Evolutionary conservation across 1,140 invertebrate genomes (phyloP), one percentile per base, ranked within the genome.

Genomic region (Ceratina japonica): DNA sequence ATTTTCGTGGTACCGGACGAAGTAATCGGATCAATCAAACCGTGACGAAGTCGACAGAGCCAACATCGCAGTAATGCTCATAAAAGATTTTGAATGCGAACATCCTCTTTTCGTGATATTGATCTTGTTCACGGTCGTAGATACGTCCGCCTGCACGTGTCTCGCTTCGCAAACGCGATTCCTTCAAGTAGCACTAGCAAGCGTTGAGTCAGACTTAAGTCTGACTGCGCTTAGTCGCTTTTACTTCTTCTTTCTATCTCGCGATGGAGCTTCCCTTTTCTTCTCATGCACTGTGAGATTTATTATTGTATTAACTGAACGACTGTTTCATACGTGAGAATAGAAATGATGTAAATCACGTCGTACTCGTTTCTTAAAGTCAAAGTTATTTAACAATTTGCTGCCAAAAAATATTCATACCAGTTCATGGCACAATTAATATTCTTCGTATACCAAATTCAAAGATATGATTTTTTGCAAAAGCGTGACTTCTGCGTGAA

Each of bases 141-240:
- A 84, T 84, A 84, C 71, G 61, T 84, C 81, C 71, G 61, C 78
- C 65, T 77, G 74, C 82, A 81, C 75, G 84, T 84, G 84, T 85
- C 84, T 70, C 68, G 75, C 65, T 51, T 84, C 79, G 79, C 84
- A 84, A 84, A 78, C 75, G 72, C 63, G 27, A 27, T 12, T 7
- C 16, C 59, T n/a, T 27, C 31, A 51, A 76, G 56, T 72, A 37
- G 31, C 71, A 51, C 24, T 24, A 65, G 31, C 52, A 74, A 24
- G 51, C 44, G 61, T 61, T 66, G 27, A 68, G 64, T 83, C 76
- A 80, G 72, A 61, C 63, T 62, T 62, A 62, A 1, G 64, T 24
- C 74, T 51, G 22, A 4, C 22, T 4, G 31, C 20, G 18, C 4
- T 69, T 2, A 2, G 4, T 0, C 37, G 54, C 4, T 44, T 76